Base-by-base conservation (phyloP, 2,888 invertebrate genomes). In the Polia nebulosa region DNA sequence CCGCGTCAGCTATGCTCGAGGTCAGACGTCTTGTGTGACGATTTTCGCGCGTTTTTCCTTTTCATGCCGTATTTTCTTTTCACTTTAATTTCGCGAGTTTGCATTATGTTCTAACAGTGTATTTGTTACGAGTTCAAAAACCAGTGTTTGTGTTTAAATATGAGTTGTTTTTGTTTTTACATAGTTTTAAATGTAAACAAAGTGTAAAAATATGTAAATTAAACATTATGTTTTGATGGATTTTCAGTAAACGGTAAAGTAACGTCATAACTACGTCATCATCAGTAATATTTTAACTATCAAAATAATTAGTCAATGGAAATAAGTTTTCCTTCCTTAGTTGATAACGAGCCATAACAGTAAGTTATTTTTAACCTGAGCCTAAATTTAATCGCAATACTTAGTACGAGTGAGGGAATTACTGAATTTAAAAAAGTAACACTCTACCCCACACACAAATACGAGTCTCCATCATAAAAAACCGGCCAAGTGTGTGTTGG, bases 1-100 rank as follows among this genome's bases (percentile, higher is more conserved):
- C 80, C 89, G 88, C 89, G 89, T 86, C 83, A 88, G 91, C 84
- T 85, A 89, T 88, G 88, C 78, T 75, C 73, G 88, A 84, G 88
- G 72, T 79, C 84, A 89, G 90, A 82, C 85, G 91, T 86, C 79
- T 80, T 73, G 65, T 67, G 78, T 85, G 77, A 82, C 80, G 81
- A 67, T 78, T 85, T 85, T 76, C 84, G 83, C 82, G 81, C 71
- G 78, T 78, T 87, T 87, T 85, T 78, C 79, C 64, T 73, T 72
- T 76, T 66, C 67, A 68, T 77, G 82, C 71, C 70, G 66, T 67
- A 49, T 76, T 76, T 80, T 69, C 22, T 63, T 77, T 72, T 61
- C 8, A 32, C 41, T 53, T 76, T 64, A 58, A 47, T 67, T 76
- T 59, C 62, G 76, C 80, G 56, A 68, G 75, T 79, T 79, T 47